Base-by-base conservation (phyloP, 2,797 vertebrate genomes). In the Urosaurus nigricauda region DNA sequence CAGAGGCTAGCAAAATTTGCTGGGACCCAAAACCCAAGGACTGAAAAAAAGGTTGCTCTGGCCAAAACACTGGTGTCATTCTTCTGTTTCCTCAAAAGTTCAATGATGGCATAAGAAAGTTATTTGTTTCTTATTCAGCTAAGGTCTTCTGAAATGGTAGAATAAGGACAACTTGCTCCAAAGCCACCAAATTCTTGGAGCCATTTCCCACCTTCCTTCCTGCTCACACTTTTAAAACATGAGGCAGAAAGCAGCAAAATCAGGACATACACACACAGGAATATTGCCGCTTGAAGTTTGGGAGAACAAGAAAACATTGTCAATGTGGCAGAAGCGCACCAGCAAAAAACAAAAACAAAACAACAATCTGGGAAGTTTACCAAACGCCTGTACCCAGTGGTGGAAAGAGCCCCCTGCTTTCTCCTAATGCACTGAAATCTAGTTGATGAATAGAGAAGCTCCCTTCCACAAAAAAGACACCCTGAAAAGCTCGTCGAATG, bases 341-440 rank as follows among this genome's bases (percentile, higher is more conserved):
- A 17, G 75, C 80, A 73, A 37, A 85, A 71, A 79, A 53, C 58
- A 71, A 75, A n/a, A n/a, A n/a, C n/a, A n/a, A n/a, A n/a, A n/a
- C n/a, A 79, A 53, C 60, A 71, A 75, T 56, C 0, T 0, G 3
- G 84, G 13, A 24, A 75, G 5, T 71, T 24, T 68, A 37, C 14
- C 17, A 1, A 0, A 86, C n/a, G 51, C 12, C 83, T 13, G 19
- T 24, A 26, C 78, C 63, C 1, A 84, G 0, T 65, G 0, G 0
- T 11, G 13, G 47, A 1, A 0, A 37, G 79, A 53, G 21, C 0
- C 24, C 17, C 60, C 16, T 12, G 0, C 1, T 4, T 73, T 80
- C 56, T 79, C 32, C 73, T 5, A 58, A 29, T 3, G 9, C 32
- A 80, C 58, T 56, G 87, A 92, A 91, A 90, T 12, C 83, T 40